These are phyloP conservation scores for Elephantulus edwardii DNA, from an alignment of 2,113 vertebrate genomes.

Conservation along the genomic window DNA sequence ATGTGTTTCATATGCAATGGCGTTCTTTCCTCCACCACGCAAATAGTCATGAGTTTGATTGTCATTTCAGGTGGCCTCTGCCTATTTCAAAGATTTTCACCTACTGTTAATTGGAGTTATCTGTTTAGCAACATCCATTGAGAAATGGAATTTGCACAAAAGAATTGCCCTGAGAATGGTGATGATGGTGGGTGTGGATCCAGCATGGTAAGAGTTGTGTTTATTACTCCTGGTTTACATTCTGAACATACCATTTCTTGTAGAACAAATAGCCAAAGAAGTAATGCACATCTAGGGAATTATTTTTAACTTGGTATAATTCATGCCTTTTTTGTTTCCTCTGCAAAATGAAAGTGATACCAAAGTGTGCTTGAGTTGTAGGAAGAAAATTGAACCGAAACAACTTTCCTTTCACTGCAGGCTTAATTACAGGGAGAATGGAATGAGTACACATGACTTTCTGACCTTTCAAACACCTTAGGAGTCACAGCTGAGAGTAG, in stretches of 20 bases:
- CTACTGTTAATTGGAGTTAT: slow-evolving; percentile 92
- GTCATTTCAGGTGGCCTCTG: slow-evolving; percentile 88
- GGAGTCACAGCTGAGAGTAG: slow-evolving; percentile 40
- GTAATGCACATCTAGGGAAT: not conserved
- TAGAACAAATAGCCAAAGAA: slow-evolving; percentile 49
- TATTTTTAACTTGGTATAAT: slow-evolving; percentile 22
- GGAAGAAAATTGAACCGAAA: not conserved
- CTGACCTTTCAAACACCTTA: not conserved
- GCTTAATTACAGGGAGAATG: slow-evolving; percentile 49
- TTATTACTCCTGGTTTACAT: slow-evolving; percentile 21
- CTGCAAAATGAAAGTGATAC: slow-evolving; percentile 50
- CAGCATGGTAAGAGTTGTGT: slow-evolving; percentile 88
- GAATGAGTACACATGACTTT: not conserved
- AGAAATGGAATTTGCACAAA: slow-evolving; percentile 96
- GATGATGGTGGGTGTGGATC: slow-evolving; percentile 92
- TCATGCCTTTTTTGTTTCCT: slow-evolving; percentile 6
- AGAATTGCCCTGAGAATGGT: slow-evolving; percentile 93
- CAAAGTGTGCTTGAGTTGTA: not conserved
- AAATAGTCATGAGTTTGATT: slow-evolving; percentile 46
- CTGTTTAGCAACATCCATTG: slow-evolving; percentile 94
- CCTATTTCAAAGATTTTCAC: slow-evolving; percentile 97
- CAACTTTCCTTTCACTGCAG: slow-evolving; percentile 51
- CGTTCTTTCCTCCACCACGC: fast-evolving
- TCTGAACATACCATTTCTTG: not conserved
- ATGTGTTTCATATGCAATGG: not conserved